Percentiles rank a stretch among this genome's conserved stretches.
These are phyloP conservation scores for Molothrus aeneus DNA, from an alignment of 2,797 vertebrate species.

Conservation along the genomic window DNA sequence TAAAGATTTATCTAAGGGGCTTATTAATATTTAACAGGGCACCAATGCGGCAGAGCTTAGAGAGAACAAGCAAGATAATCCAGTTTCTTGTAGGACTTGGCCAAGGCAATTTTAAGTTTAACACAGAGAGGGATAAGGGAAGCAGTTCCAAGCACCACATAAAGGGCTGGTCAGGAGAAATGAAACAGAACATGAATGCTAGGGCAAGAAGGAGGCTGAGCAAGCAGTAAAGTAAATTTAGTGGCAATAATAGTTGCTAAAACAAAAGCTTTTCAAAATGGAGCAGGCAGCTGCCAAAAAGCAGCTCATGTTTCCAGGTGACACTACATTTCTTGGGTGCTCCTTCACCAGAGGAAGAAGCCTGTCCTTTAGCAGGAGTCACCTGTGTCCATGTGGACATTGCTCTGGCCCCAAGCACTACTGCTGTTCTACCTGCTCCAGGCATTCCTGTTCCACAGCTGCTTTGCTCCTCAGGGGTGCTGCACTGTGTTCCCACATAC, in stretches of 20 bases:
- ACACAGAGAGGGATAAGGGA: not conserved
- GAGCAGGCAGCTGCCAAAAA: not conserved
- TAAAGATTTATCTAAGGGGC: conserved; percentile 5
- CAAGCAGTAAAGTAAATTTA: not conserved
- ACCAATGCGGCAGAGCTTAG: not conserved
- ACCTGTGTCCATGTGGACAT: not conserved
- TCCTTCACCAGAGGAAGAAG: not conserved
- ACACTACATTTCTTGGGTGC: not conserved
- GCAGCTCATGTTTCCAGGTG: not conserved
- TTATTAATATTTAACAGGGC: conserved; percentile 53
- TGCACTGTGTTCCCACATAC: not conserved
- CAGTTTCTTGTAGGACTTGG: conserved; percentile 9
- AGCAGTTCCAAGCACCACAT: not conserved
- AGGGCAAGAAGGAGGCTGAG: not conserved
- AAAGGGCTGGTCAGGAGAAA: not conserved
- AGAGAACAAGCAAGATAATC: conserved; percentile 18
- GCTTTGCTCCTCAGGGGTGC: not conserved
- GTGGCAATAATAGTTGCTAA: not conserved
- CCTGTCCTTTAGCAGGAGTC: not conserved
- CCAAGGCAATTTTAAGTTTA: not conserved
- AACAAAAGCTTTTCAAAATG: not conserved
- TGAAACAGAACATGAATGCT: not conserved
- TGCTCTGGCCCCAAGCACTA: not conserved
- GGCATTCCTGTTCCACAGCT: not conserved
- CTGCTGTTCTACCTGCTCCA: not conserved